Evolutionary conservation across 2,888 invertebrate genomes (phyloP), one percentile per base, ranked within the genome.

Genomic region (Luffia ferchaultella): DNA sequence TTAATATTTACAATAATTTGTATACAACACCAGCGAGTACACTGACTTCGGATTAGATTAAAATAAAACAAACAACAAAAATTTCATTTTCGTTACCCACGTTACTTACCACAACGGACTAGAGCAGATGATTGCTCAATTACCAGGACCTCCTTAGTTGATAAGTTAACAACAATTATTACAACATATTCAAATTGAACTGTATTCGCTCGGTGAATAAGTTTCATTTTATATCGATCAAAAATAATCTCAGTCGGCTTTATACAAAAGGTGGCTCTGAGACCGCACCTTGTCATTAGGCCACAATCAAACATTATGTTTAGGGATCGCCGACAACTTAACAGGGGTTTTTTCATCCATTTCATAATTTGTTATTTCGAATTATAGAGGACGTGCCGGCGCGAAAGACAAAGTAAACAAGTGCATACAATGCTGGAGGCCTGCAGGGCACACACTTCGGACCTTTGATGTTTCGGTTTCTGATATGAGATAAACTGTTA

Each of bases 91-190:
- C 68, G 65, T 73, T 73, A 12, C 30, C 30, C 30, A 71, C 75
- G 71, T 69, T 68, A 77, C 74, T 79, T 72, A 82, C 82, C 82
- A 68, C 82, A 82, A 70, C 68, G 66, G 73, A 65, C 73, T 78
- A 76, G 79, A 79, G 76, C 73, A 79, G 76, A 79, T 79, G 76
- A 83, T 83, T 83, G 83, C 80, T 83, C 83, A 80, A 83, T 83
- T 80, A 82, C 76, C 67, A 72, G 75, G 82, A 82, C 82, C 82
- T 82, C 80, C 80, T 80, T 80, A 80, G 82, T 76, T 68, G 80
- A 79, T 69, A 67, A 70, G 73, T 69, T 73, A 73, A 67, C 69
- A 67, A 63, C 65, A 60, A 20, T 18, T 30, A 40, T 42, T 5
- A 15, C 17, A 9, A 2, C 20, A 62, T 61, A 57, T 57, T 55